A percentile compares a stretch with the other conserved stretches of the same genome.
These are phyloP conservation scores for Diorhabda carinulata DNA, from an alignment of 1,140 invertebrate species.

Conservation along the genomic window DNA sequence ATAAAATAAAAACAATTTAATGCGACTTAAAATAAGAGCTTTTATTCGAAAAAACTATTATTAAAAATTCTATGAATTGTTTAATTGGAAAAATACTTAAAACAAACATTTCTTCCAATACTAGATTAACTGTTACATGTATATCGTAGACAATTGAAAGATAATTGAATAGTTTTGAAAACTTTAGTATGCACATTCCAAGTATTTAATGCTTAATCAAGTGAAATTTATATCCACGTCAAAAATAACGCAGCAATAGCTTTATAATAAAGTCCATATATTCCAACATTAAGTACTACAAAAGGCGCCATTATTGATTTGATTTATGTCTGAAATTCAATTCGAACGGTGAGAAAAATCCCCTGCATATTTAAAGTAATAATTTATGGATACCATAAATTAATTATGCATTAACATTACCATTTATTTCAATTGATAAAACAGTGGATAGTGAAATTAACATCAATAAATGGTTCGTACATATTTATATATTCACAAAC, in stretches of 20 bases:
- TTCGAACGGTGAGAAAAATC: background rate
- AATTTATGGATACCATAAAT: slow-evolving; percentile 3
- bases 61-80: no score
- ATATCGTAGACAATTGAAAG: no score
- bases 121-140: no score
- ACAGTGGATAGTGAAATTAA: no score
- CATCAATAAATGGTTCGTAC: no score
- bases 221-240: background rate
- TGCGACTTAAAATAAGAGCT: no score
- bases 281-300: background rate
- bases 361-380: background rate
- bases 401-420: background rate
- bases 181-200: background rate
- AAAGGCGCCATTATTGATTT: background rate
- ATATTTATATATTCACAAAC: no score
- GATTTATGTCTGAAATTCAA: slow-evolving; percentile 1
- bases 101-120: no score
- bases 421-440: background rate
- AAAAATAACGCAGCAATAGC: background rate
- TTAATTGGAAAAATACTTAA: no score
- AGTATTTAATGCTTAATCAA: background rate
- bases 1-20: no score
- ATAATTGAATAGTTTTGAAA: background rate
- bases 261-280: background rate
- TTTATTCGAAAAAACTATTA: no score